Evolutionary conservation across 1,140 invertebrate species (phyloP).

Genomic region (Condylostylus longicornis): DNA sequence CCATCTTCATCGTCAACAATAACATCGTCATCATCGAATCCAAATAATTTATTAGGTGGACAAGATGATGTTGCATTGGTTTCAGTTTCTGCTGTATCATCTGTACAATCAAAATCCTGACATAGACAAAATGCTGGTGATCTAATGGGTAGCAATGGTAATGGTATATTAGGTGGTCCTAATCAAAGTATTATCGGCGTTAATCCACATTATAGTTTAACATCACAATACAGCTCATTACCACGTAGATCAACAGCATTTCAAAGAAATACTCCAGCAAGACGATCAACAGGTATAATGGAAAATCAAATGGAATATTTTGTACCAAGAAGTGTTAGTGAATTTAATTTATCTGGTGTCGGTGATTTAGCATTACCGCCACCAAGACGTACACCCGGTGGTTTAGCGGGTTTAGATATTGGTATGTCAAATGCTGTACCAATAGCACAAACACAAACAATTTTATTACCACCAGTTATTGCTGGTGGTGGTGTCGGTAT

Average conservation of each 20-base stretch:
- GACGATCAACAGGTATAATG: constrained; percentile 43
- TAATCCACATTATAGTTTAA: constrained; percentile 16
- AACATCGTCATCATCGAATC: not conserved
- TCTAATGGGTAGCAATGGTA: constrained; percentile 5
- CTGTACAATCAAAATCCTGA: constrained; percentile 30
- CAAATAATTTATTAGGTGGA: no score
- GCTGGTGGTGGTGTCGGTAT: constrained; percentile 21
- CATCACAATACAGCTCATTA: constrained; percentile 26
- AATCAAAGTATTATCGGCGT: not conserved
- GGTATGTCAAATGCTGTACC: constrained; percentile 22
- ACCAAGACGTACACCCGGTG: constrained; percentile 24
- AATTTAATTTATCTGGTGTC: constrained; percentile 54
- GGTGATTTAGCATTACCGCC: constrained; percentile 39
- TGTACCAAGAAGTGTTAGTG: constrained; percentile 63
- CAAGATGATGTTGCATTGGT: constrained; percentile 28
- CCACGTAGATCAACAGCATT: constrained; percentile 33
- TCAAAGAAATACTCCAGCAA: constrained; percentile 44
- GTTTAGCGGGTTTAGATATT: constrained; percentile 14
- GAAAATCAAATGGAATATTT: constrained; percentile 62
- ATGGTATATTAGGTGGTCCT: not conserved
- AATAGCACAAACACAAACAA: constrained; percentile 24
- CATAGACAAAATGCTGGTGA: constrained; percentile 26
- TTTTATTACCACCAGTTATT: constrained; percentile 5
- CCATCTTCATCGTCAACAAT: no score
- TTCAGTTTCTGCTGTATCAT: no score